A percentile compares a stretch with the other conserved stretches of the same genome.
Conservation (phyloP, 2,113 vertebrate species). For the Lanius ludovicianus region DNA sequence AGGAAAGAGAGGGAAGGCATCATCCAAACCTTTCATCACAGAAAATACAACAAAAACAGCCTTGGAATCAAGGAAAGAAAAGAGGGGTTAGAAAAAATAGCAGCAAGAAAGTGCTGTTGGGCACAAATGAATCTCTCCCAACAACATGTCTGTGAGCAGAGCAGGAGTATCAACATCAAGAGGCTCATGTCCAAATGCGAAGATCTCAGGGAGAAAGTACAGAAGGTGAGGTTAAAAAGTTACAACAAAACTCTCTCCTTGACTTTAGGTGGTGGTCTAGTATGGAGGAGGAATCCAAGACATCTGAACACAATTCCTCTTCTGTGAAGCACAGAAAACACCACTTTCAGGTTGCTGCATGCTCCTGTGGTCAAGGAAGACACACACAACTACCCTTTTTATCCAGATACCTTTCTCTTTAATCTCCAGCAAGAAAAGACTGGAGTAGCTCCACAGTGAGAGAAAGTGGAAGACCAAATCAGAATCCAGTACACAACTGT, state of each 20-base stretch:
- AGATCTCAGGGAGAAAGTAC: neutral
- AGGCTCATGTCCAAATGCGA: neutral
- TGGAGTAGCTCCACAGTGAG: neutral
- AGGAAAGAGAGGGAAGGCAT: neutral
- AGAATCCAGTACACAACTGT: conserved; percentile 3
- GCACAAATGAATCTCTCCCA: neutral
- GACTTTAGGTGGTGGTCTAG: neutral
- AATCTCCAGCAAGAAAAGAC: neutral
- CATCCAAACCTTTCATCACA: conserved; percentile 35
- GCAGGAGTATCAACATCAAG: neutral
- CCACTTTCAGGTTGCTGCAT: neutral
- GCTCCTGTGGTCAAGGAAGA: neutral
- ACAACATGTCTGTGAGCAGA: neutral
- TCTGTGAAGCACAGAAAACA: neutral
- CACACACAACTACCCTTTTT: neutral
- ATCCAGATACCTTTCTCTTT: neutral
- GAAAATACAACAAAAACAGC: conserved; percentile 20
- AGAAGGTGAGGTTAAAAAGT: neutral
- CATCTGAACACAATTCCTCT: neutral
- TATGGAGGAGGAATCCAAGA: neutral
- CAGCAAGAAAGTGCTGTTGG: conserved; percentile 5
- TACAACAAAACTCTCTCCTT: neutral
- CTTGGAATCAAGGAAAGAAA: conserved; percentile 20
- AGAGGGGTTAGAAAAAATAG: conserved; percentile 15
- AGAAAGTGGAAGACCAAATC: neutral